Evolutionary conservation across 2,797 vertebrate genomes (phyloP).

Genomic region (Sebastes matsubarae): DNA sequence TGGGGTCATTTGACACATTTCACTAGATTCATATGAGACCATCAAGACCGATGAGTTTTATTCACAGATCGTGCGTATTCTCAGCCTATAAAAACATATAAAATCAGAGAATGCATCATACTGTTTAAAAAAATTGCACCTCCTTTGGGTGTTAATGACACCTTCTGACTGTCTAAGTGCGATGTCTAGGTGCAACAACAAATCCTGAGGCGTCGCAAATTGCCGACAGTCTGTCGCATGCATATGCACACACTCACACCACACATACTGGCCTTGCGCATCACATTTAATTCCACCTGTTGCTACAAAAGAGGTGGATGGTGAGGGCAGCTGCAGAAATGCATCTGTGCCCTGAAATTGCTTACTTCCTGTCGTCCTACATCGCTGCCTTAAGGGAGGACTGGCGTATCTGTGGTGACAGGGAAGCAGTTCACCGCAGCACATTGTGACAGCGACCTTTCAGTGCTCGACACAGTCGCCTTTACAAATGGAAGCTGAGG

Average conservation of each 20-base stretch:
- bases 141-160: slow-evolving; percentile 23
- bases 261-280: not conserved
- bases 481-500: slow-evolving; percentile 30
- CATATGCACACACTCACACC: slow-evolving; percentile 18
- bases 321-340: not conserved
- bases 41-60: not conserved
- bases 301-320: slow-evolving; percentile 6
- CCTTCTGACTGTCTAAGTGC: slow-evolving; percentile 10
- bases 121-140: slow-evolving; percentile 17
- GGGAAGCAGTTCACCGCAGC: slow-evolving; percentile 20
- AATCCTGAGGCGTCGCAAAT: slow-evolving; percentile 14
- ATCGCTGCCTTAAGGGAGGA: slow-evolving; percentile 17
- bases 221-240: slow-evolving; percentile 18
- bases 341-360: slow-evolving; percentile 19
- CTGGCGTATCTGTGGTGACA: slow-evolving; percentile 51
- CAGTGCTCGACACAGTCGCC: slow-evolving; percentile 3
- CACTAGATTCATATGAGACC: not conserved
- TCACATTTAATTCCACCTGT: slow-evolving; percentile 40
- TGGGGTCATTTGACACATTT: not conserved
- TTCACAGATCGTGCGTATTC: not conserved
- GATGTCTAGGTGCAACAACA: slow-evolving; percentile 28
- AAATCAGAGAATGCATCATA: slow-evolving; percentile 5
- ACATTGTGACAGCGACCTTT: slow-evolving; percentile 61
- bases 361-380: slow-evolving; percentile 44
- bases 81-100: slow-evolving; percentile 11